Base-by-base conservation (phyloP, 2,888 invertebrate species). In the Andrena fulva region DNA sequence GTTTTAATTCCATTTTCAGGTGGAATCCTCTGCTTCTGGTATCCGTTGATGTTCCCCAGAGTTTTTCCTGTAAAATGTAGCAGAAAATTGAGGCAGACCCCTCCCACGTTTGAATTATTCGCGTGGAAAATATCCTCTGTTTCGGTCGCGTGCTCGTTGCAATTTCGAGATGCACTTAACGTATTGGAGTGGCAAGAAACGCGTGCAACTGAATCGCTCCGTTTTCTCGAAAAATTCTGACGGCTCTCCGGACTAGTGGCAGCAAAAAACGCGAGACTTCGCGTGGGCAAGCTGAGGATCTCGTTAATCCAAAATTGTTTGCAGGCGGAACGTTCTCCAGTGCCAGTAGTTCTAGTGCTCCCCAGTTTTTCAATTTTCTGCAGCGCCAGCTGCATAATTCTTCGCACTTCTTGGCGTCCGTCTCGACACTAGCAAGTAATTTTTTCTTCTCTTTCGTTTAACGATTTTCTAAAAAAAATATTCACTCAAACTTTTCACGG, bases 101-200 rank as follows among this genome's bases (percentile, higher is more conserved):
- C 24, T 10, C 10, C 24, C 56, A 42, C 24, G 10, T 27, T 42
- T 64, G 31, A 64, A 64, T 64, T 42, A 64, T 42, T 64, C 42
- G 27, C 27, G 66, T 29, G n/a, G 27, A 29, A n/a, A 29, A 24
- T 52, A 31, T 67, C 20, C 20, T 50, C 50, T 27, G 20, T 67
- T 12, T 31, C 10, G 31, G 50, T 67, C 20, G 67, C 67, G 52
- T 52, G 31, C 29, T 31, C 52, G 20, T 31, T 20, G 67, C 52
- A 31, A 31, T 67, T 67, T 54, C 67, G 12, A 20, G 52, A 48
- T 67, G 67, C 67, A 67, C 52, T 67, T 52, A 67, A 67, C 67
- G 50, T 52, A 67, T 67, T 52, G 62, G 33, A 35, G 20, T 62
- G 62, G 42, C 62, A 29, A 35, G 33, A 8, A 33, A 35, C 33